Percentiles rank a stretch among this genome's conserved stretches.
Conservation (phyloP, 2,113 vertebrate genomes). For the Pheucticus melanocephalus region DNA sequence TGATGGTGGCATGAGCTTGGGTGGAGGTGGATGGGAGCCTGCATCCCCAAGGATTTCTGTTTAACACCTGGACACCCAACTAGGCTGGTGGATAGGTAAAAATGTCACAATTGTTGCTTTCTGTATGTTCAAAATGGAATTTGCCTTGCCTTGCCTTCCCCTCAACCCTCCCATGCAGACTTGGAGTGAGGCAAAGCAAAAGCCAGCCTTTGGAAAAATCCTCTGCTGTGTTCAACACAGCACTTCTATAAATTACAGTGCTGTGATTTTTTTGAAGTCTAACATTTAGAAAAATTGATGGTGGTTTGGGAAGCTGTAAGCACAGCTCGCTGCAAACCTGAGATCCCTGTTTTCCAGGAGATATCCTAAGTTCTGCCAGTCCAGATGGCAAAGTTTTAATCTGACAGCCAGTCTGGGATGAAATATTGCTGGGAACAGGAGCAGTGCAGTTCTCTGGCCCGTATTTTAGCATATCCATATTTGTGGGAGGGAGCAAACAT, state of each 20-base stretch:
- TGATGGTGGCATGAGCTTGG: neutral
- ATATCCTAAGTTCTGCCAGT: neutral
- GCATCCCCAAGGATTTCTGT: neutral
- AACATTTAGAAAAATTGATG: neutral
- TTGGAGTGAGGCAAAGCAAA: neutral
- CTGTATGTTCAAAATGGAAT: neutral
- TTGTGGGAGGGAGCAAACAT: neutral
- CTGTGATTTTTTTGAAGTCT: neutral
- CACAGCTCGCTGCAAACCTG: neutral
- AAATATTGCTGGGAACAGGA: neutral
- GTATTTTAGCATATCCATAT: neutral
- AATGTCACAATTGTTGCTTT: neutral
- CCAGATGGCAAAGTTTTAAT: constrained; percentile 42
- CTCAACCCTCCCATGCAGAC: neutral
- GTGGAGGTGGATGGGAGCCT: neutral
- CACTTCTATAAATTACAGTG: neutral
- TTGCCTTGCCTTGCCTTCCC: neutral
- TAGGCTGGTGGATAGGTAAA: neutral
- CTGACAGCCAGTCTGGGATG: neutral
- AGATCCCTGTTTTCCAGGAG: neutral
- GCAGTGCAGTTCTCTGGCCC: neutral
- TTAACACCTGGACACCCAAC: neutral
- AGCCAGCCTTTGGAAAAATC: neutral
- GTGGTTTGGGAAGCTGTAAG: neutral
- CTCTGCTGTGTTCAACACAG: neutral